These are phyloP conservation scores for Drosophila ironensis DNA, from an alignment of 1,140 invertebrate genomes.

Conservation along the genomic window DNA sequence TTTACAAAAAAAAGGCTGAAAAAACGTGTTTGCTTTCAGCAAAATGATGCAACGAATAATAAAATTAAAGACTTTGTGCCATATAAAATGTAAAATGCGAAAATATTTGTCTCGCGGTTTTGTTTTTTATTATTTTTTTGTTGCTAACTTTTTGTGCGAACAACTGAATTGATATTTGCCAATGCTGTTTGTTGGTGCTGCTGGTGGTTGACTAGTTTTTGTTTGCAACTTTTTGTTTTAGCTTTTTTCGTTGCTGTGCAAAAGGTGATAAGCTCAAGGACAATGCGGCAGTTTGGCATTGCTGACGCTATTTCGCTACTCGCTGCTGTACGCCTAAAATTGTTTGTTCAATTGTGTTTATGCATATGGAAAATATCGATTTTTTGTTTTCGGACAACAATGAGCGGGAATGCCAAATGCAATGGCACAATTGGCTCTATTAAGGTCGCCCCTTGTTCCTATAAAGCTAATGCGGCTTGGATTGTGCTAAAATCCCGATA, in stretches of 20 bases:
- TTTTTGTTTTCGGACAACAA: constrained; percentile 58
- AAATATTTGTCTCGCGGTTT: constrained; percentile 37
- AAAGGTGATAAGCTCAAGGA: constrained; percentile 75
- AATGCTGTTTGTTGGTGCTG: constrained; percentile 17
- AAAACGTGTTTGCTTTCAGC: background rate
- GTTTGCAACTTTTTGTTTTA: constrained; percentile 39
- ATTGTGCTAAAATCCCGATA: too few relatives aligned
- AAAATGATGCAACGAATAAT: constrained; percentile 11
- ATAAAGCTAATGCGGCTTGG: too few relatives aligned
- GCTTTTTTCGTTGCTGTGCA: constrained; percentile 55
- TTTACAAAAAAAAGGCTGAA: background rate
- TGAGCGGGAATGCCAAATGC: constrained; percentile 19
- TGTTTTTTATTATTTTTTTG: constrained; percentile 8
- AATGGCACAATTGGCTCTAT: constrained; percentile 12
- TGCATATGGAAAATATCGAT: constrained; percentile 63
- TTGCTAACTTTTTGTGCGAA: constrained; percentile 33
- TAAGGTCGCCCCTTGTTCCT: constrained; percentile 27
- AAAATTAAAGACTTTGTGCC: constrained; percentile 4
- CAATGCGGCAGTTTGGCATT: constrained; percentile 62
- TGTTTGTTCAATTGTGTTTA: constrained; percentile 71
- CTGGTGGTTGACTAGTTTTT: constrained; percentile 33
- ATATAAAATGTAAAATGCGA: constrained; percentile 12
- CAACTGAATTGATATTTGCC: constrained; percentile 55
- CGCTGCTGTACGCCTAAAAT: constrained; percentile 33
- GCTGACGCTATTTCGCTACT: constrained; percentile 4